Conservation (phyloP, 1,140 invertebrate species). For the Orius laevigatus region DNA sequence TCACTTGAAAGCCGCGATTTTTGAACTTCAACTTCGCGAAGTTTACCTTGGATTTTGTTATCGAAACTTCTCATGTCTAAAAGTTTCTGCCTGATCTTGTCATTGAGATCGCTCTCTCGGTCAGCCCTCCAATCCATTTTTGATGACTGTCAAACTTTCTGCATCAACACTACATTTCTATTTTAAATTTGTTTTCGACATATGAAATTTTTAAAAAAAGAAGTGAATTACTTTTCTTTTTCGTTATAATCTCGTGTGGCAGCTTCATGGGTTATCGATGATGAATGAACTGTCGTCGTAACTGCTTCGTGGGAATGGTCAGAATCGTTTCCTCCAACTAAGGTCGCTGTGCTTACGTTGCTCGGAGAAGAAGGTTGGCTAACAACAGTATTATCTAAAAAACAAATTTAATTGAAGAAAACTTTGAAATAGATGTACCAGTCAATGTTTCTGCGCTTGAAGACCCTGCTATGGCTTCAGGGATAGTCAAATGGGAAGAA, state of each 20-base stretch:
- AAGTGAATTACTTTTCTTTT: not conserved
- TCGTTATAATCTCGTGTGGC: not conserved
- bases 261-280: not conserved
- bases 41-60: too few species aligned
- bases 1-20: too few species aligned
- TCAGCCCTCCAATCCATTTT: too few species aligned
- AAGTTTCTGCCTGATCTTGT: too few species aligned
- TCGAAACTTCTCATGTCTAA: too few species aligned
- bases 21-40: too few species aligned
- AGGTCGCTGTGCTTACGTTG: constrained; percentile 49
- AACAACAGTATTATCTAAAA: constrained; percentile 27
- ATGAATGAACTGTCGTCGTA: not conserved
- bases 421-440: constrained; percentile 29
- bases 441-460: constrained; percentile 58
- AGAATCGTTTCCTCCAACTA: constrained; percentile 32
- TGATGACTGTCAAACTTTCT: too few species aligned
- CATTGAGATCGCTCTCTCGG: too few species aligned
- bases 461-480: constrained; percentile 46
- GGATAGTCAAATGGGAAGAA: constrained; percentile 26
- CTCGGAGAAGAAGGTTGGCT: constrained; percentile 51
- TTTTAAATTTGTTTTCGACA: too few species aligned
- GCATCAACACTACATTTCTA: too few species aligned
- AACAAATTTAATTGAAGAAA: not conserved
- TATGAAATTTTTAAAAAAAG: too few species aligned
- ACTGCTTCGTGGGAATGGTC: constrained; percentile 23